Conservation (phyloP, 2,888 invertebrate species). For the Pammene fasciana region DNA sequence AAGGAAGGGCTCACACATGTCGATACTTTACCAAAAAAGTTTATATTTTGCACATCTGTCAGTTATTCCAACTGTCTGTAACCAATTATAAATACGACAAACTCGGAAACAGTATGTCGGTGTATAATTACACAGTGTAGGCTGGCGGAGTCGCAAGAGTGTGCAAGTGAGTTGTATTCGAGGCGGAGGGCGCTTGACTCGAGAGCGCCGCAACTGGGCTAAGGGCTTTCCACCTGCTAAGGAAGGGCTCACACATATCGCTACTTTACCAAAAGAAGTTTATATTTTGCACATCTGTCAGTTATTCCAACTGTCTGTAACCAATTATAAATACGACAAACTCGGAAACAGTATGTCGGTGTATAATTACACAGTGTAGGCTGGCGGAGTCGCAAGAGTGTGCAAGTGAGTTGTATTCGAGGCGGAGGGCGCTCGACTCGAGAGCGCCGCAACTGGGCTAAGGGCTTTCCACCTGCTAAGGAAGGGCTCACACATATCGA, state of each 20-base stretch:
- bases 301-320: too few relatives aligned
- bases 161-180: slow-evolving; percentile 37
- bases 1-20: slow-evolving; percentile 20
- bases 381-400: slow-evolving; percentile 27
- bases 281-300: too few relatives aligned
- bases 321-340: too few relatives aligned
- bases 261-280: too few relatives aligned
- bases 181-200: slow-evolving; percentile 33
- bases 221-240: slow-evolving; percentile 64
- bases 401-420: slow-evolving; percentile 37
- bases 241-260: slow-evolving; percentile 20
- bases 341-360: background rate
- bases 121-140: slow-evolving; percentile 15
- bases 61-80: too few relatives aligned
- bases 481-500: slow-evolving; percentile 20
- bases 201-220: slow-evolving; percentile 63
- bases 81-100: too few relatives aligned
- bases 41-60: too few relatives aligned
- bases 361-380: slow-evolving; percentile 17
- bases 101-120: too few relatives aligned
- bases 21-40: too few relatives aligned
- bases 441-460: slow-evolving; percentile 65
- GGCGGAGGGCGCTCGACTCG: slow-evolving; percentile 34
- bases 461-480: slow-evolving; percentile 62
- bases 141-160: slow-evolving; percentile 28